Evolutionary conservation across 2,888 invertebrate species (phyloP), one percentile per base, ranked within the genome.

Genomic region (Meandrusa payeni): DNA sequence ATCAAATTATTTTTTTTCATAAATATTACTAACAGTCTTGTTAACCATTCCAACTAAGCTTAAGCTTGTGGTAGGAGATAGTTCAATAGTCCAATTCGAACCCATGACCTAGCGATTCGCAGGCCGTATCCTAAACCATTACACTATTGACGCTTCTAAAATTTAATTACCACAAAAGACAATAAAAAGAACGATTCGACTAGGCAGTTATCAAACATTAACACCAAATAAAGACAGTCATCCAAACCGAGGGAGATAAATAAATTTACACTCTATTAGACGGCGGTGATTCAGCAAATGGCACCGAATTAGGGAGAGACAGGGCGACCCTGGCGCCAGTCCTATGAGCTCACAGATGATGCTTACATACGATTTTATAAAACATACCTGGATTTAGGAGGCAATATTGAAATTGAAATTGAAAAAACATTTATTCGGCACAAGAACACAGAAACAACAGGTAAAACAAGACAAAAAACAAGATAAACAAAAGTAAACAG

Each of bases 181-280:
- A 24, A 34, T 23, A 10, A 2, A 5, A 5, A 38, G 33, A 26
- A 39, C 32, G 40, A 43, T 47, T 28, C 27, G 39, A 33, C 38
- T 38, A 49, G 48, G 43, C 31, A 33, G 50, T 51, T 48, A n/a
- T 41, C 40, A 51, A 55, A 47, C 52, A 48, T 51, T 52, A 54
- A 42, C 40, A 47, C 48, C 46, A 50, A 52, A 54, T 50, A 46
- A 51, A 50, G 56, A 52, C 48, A 54, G 55, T 55, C 55, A 54
- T 53, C 41, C 38, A 40, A 46, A 32, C 20, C 13, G 29, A 37
- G 29, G 55, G 51, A 62, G 69, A 74, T 76, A 74, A 69, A 70
- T 72, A 70, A 67, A 72, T 75, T 76, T 71, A 70, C 77, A 74
- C 73, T 64, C 69, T 76, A 77, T 79, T 79, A 76, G 63, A 56